A percentile compares a stretch with the other conserved stretches of the same genome.
phyloP scores from a whole-genome alignment of 37 sponge, comb jelly and placozoan species.

The Ephydatia muelleri region DNA sequence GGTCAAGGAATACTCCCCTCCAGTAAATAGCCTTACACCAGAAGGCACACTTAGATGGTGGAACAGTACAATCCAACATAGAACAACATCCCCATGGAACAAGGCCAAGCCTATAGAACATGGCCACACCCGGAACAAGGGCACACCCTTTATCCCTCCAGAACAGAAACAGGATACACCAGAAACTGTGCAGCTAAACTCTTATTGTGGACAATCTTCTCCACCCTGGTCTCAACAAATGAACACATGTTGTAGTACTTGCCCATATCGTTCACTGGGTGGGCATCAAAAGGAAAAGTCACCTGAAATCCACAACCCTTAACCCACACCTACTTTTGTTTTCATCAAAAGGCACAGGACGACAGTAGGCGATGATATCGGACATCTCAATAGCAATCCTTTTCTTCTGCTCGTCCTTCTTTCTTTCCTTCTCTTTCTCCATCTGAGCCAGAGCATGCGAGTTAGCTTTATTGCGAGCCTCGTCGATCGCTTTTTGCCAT shows the following conservation, averaged over 20 bases:
- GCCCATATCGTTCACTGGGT: conserved; percentile 41
- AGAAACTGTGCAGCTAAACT: conserved; percentile 59
- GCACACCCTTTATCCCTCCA: too few relatives aligned
- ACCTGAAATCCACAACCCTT: neutral
- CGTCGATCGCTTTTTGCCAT: conserved; percentile 65
- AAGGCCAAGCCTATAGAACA: too few relatives aligned
- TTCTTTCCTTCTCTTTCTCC: conserved; percentile 36
- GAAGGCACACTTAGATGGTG: too few relatives aligned
- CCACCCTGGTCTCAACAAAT: conserved; percentile 92
- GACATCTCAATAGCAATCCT: conserved; percentile 91
- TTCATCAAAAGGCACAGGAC: conserved; percentile 85
- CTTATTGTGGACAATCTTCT: conserved; percentile 62
- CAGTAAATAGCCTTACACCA: too few relatives aligned
- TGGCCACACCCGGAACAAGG: too few relatives aligned
- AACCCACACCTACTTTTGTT: conserved; percentile 13
- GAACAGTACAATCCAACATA: neutral
- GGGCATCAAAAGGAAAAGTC: neutral
- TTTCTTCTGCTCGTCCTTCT: conserved; percentile 48
- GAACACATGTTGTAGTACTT: conserved; percentile 94
- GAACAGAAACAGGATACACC: neutral
- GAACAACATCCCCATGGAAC: neutral
- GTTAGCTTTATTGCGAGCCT: conserved; percentile 31
- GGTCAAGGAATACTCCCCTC: too few relatives aligned
- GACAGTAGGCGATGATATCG: conserved; percentile 92
- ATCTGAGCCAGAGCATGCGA: conserved; percentile 9